phyloP scores from a whole-genome alignment of 2,797 vertebrate genomes.

The Halcyon chelicuti region DNA sequence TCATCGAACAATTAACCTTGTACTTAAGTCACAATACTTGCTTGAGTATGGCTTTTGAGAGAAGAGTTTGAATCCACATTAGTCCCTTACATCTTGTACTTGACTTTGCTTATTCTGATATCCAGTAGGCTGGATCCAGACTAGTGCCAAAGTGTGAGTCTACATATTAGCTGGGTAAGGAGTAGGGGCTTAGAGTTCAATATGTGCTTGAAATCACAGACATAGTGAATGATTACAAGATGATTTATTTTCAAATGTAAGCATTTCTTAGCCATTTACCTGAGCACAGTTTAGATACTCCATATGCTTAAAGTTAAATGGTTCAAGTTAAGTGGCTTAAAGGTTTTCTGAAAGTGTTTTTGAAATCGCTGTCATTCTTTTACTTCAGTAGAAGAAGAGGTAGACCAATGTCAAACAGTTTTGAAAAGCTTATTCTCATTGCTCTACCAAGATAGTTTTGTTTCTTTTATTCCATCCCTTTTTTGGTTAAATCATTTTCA shows the following conservation, averaged over 20 bases:
- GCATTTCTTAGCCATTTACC: background rate
- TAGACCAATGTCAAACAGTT: background rate
- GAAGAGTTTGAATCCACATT: background rate
- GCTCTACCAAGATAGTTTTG: background rate
- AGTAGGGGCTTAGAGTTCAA: background rate
- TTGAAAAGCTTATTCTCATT: background rate
- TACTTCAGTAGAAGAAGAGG: background rate
- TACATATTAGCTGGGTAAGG: background rate
- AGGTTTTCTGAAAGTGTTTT: background rate
- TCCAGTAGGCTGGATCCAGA: background rate
- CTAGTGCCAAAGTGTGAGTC: background rate
- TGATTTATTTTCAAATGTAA: background rate
- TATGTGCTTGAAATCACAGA: background rate
- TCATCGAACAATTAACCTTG: background rate
- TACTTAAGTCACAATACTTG: background rate
- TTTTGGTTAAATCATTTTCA: background rate
- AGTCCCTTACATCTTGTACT: background rate
- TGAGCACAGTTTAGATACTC: background rate
- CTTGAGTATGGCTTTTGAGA: background rate
- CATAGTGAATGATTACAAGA: background rate
- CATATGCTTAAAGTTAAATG: background rate
- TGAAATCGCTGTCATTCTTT: background rate
- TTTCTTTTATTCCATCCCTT: background rate
- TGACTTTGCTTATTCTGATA: background rate
- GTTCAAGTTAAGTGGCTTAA: background rate